phyloP scores from a whole-genome alignment of 2,797 vertebrate species.

The Amblyraja radiata region DNA sequence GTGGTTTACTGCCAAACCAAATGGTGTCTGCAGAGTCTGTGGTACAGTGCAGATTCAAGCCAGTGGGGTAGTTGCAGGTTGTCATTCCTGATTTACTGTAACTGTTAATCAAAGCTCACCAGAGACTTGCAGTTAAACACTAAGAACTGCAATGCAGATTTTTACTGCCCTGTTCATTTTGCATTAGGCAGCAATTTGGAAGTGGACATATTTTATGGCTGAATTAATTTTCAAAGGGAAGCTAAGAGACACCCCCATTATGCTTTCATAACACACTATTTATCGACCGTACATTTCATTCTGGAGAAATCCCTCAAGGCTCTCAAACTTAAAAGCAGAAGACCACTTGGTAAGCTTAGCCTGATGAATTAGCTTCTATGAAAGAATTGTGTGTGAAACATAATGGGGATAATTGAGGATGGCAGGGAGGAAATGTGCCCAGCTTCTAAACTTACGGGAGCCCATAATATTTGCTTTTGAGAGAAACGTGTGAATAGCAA shows the following conservation, averaged over 20 bases:
- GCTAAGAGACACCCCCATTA: background rate
- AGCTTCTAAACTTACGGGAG: too few species aligned
- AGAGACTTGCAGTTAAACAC: conserved; percentile 20
- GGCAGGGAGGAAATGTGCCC: too few species aligned
- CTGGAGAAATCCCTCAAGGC: background rate
- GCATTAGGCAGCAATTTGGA: background rate
- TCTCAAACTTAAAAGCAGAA: background rate
- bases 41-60: background rate
- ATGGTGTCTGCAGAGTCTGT: background rate
- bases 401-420: too few species aligned
- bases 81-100: conserved; percentile 12
- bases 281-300: background rate
- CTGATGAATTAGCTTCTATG: background rate
- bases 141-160: conserved; percentile 1
- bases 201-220: background rate
- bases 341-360: background rate
- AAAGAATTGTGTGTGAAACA: background rate
- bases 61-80: background rate
- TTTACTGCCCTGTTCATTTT: background rate
- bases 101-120: conserved; percentile 1
- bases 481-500: too few species aligned
- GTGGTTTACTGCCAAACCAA: background rate
- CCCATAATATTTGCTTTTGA: too few species aligned
- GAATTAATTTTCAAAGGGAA: conserved; percentile 15
- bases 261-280: background rate